Percentiles rank a stretch among this genome's conserved stretches.
Evolutionary conservation across 2,113 vertebrate species (phyloP).

Genomic region (Ranitomeya imitator): DNA sequence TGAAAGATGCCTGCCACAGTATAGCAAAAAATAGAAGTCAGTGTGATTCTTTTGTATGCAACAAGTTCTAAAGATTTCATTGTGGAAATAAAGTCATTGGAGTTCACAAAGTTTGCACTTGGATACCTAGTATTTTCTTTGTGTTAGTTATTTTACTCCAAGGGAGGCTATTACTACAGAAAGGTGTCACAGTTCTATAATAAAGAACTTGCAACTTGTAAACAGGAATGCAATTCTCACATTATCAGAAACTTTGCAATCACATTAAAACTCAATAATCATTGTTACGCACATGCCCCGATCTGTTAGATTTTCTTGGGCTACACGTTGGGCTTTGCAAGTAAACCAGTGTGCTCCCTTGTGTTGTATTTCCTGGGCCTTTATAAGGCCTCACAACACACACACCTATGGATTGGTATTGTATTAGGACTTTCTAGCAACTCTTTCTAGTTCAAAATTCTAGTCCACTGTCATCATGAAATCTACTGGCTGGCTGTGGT

Average conservation of each 20-base stretch:
- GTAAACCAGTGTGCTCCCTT: too few species aligned
- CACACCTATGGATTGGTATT: too few species aligned
- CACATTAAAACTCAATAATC: neutral
- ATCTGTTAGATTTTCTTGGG: too few species aligned
- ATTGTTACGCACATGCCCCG: too few species aligned
- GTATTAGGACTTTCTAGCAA: too few species aligned
- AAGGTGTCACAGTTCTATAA: constrained; percentile 20
- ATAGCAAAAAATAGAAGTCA: constrained; percentile 43
- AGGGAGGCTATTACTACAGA: neutral
- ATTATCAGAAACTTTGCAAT: neutral
- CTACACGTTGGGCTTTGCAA: too few species aligned
- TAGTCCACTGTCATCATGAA: too few species aligned
- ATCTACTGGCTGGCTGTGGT: too few species aligned
- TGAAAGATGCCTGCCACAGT: constrained; percentile 28
- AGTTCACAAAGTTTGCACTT: constrained; percentile 9
- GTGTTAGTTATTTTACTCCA: constrained; percentile 33
- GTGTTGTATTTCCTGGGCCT: too few species aligned
- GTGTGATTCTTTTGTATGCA: constrained; percentile 45
- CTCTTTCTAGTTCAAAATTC: too few species aligned
- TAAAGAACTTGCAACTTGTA: neutral
- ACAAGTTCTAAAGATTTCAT: constrained; percentile 16
- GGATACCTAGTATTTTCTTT: neutral
- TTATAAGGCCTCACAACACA: too few species aligned
- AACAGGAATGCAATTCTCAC: neutral
- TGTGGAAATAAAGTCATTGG: constrained; percentile 38